Base-by-base conservation (phyloP, 2,113 vertebrate species). In the Grallaria varia region DNA sequence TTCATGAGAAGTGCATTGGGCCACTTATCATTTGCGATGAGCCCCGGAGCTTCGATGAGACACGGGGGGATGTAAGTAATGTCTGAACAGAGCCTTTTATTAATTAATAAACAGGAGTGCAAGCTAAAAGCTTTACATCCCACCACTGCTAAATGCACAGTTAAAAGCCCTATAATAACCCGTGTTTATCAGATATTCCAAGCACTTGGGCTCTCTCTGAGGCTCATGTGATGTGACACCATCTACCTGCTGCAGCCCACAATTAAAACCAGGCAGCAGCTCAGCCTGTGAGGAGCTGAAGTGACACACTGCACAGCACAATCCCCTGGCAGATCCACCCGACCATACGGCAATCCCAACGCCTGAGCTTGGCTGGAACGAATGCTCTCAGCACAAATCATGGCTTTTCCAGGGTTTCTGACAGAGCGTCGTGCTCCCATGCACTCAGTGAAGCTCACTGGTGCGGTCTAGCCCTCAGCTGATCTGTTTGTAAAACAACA, bases 91-190 rank as follows among this genome's bases (percentile, higher is more conserved):
- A 91, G 84, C 84, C 91, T 93, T 85, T 79, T 66, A 85, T 94
- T 96, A 96, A 96, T 96, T 97, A 96, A 97, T 96, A 96, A 96
- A 94, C 93, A 96, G 78, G 45, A 95, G 93, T 11, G 82, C 87
- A 74, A 71, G 95, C 94, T 87, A 85, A 94, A 87, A 93, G 95
- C 95, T 83, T 80, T 59, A 91, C 87, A 80, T 80, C 75, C 75
- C 58, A 89, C 82, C 82, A 14, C 75, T 55, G 87, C 82, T 97
- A 96, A 97, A 97, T 31, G 94, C 91, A 55, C 63, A 39, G 92
- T 87, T 96, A 97, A 96, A 94, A 97, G 93, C 87, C 82, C 79
- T 58, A 14, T 88, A 94, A 96, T 78, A 86, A 95, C 95, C 90
- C 27, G 19, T 12, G 55, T 37, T 90, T 89, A 69, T 87, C 60